Conservation (phyloP, 2,797 vertebrate genomes). For the Pangasius djambal region DNA sequence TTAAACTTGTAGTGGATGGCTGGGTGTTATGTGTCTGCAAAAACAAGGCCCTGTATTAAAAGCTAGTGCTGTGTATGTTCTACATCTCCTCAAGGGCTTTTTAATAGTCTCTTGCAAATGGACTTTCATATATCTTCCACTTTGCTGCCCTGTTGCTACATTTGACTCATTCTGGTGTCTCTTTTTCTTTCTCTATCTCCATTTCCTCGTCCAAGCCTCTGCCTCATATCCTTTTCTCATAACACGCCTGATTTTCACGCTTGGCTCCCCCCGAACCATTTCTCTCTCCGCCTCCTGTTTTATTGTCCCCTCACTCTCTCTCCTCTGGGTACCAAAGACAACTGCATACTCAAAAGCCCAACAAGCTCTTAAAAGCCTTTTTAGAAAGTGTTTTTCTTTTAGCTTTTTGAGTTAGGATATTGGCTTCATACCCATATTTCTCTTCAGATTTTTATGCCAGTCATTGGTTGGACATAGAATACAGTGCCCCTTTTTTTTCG, state of each 20-base stretch:
- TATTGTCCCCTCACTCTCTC: conserved; percentile 41
- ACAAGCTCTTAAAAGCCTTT: conserved; percentile 10
- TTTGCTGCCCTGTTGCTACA: conserved; percentile 48
- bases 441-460: not conserved
- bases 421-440: not conserved
- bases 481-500: too few species aligned
- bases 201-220: conserved; percentile 41
- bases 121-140: conserved; percentile 41
- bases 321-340: conserved; percentile 38
- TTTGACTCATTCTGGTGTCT: conserved; percentile 40
- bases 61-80: conserved; percentile 31
- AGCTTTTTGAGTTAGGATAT: not conserved
- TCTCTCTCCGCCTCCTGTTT: conserved; percentile 31
- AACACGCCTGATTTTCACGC: conserved; percentile 74
- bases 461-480: not conserved
- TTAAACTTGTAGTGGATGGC: not conserved
- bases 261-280: conserved; percentile 52
- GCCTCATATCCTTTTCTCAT: conserved; percentile 62
- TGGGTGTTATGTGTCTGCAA: conserved; percentile 21
- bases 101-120: conserved; percentile 49
- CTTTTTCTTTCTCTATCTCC: conserved; percentile 28
- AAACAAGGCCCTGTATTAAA: conserved; percentile 17
- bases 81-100: conserved; percentile 53
- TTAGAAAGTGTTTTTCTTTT: conserved; percentile 10
- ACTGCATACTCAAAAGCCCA: conserved; percentile 18